Conservation (phyloP, 2,113 vertebrate species). For the Arvicanthis niloticus region DNA sequence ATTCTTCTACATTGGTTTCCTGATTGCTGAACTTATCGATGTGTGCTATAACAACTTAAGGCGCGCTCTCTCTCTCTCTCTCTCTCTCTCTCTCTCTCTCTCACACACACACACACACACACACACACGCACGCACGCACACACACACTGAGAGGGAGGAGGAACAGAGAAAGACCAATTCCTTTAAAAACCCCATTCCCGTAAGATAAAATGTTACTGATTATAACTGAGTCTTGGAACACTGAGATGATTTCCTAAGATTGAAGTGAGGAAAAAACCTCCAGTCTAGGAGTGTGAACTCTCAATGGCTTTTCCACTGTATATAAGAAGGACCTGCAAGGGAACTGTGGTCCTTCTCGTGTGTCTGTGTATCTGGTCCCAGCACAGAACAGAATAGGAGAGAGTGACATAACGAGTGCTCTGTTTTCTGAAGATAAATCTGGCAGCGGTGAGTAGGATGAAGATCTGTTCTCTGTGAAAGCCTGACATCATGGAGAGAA, state of each 20-base stretch:
- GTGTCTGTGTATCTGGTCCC: neutral
- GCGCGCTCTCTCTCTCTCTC: neutral
- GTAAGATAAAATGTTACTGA: neutral
- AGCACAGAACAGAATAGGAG: constrained; percentile 47
- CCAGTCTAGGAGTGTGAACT: neutral
- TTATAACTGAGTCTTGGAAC: neutral
- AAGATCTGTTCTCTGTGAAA: constrained; percentile 40
- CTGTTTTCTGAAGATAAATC: constrained; percentile 71
- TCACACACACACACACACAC: neutral
- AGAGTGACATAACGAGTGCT: neutral
- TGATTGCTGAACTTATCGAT: neutral
- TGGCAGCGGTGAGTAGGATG: constrained; percentile 65
- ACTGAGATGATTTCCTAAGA: neutral
- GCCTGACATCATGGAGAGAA: neutral
- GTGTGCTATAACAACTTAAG: neutral
- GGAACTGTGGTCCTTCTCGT: neutral
- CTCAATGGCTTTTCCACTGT: neutral
- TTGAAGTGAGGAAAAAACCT: neutral
- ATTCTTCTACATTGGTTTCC: neutral
- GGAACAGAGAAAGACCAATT: neutral
- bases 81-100: neutral
- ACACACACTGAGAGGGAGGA: no score
- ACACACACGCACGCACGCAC: neutral
- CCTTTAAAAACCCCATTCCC: neutral
- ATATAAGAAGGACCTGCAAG: neutral